Conservation (phyloP, 1,140 invertebrate genomes). For the Hyles euphorbiae region DNA sequence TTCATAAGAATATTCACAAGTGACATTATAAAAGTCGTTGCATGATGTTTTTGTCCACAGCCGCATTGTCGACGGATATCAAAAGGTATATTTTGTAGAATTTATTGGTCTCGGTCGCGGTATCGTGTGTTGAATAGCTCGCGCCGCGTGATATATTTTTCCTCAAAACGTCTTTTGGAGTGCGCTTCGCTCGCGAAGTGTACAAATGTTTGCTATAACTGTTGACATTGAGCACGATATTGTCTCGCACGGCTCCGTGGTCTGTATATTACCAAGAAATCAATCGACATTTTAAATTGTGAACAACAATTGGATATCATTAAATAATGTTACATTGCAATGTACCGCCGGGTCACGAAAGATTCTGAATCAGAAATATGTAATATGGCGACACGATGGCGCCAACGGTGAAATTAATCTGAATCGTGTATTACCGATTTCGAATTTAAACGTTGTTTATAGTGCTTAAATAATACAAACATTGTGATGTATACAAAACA, state of each 20-base stretch:
- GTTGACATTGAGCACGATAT: conserved; percentile 20
- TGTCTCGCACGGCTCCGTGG: not conserved
- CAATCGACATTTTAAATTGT: conserved; percentile 2
- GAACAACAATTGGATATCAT: conserved; percentile 8
- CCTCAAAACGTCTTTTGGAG: conserved; percentile 15
- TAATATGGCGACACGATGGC: conserved; percentile 40
- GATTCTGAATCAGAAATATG: conserved; percentile 54
- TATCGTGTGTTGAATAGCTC: conserved; percentile 32
- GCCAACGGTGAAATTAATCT: conserved; percentile 44
- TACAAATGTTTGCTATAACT: conserved; percentile 14
- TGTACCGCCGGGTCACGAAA: conserved; percentile 32
- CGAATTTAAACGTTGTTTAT: conserved; percentile 30
- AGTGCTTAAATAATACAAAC: conserved; percentile 15
- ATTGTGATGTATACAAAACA: conserved; percentile 3
- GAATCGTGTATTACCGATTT: conserved; percentile 36
- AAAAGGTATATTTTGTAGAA: conserved; percentile 40
- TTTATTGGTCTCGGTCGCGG: conserved; percentile 42
- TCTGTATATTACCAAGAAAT: not conserved
- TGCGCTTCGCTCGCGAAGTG: conserved; percentile 7
- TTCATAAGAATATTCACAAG: conserved; percentile 60
- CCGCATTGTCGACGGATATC: conserved; percentile 55
- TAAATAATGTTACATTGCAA: conserved; percentile 19
- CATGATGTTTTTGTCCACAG: conserved; percentile 55
- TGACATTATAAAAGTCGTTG: conserved; percentile 60
- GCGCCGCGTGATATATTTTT: conserved; percentile 21